Conservation (phyloP, 2,888 invertebrate species). For the Tenodera sinensis region DNA sequence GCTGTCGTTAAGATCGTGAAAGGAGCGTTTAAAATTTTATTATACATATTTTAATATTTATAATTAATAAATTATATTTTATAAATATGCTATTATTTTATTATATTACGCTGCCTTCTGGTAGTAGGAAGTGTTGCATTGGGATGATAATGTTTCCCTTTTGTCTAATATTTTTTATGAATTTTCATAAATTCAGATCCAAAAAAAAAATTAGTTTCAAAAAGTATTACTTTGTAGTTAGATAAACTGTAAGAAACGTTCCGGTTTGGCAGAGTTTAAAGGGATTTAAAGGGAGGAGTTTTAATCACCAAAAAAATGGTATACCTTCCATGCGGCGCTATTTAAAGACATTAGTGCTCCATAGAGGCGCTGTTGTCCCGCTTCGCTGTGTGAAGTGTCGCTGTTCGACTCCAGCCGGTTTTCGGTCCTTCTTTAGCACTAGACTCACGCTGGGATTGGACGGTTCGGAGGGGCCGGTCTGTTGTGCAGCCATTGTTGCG, state of each 20-base stretch:
- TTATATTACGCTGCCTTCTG: too few species aligned
- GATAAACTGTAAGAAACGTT: neutral
- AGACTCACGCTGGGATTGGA: neutral
- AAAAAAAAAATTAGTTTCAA: too few species aligned
- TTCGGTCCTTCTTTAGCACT: neutral
- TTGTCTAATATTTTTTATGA: too few species aligned
- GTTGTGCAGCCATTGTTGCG: neutral
- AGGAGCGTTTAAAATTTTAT: too few species aligned
- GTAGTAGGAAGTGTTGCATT: too few species aligned
- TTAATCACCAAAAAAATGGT: neutral
- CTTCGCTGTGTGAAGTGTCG: neutral
- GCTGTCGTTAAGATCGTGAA: too few species aligned
- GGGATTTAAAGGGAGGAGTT: neutral
- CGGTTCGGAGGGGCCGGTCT: neutral
- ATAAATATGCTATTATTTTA: too few species aligned
- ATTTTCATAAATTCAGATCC: too few species aligned
- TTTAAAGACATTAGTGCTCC: neutral
- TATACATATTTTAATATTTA: too few species aligned
- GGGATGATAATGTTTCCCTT: too few species aligned
- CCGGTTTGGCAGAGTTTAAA: neutral
- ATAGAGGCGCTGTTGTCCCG: neutral
- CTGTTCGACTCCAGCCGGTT: neutral
- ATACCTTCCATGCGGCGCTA: neutral
- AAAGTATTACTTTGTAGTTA: neutral
- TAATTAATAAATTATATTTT: too few species aligned